phyloP scores from a whole-genome alignment of 2,113 vertebrate species.

The Lipotes vexillifer region DNA sequence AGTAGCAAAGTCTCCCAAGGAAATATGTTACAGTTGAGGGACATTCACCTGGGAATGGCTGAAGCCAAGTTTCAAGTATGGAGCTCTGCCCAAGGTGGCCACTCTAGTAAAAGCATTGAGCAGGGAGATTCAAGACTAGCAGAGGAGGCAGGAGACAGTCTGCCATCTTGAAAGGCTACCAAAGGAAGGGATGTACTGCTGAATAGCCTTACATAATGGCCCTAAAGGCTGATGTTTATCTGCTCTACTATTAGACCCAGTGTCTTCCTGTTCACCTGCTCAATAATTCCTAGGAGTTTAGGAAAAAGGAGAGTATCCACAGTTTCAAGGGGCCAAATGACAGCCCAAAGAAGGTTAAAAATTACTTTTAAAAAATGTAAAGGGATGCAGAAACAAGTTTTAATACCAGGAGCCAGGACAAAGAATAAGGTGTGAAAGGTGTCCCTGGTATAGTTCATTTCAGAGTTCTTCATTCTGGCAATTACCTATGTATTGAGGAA shows the following conservation, averaged over 20 bases:
- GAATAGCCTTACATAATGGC: neutral
- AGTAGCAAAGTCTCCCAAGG: neutral
- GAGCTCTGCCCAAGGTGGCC: neutral
- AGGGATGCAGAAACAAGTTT: neutral
- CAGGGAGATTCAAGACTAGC: neutral
- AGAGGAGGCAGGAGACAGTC: neutral
- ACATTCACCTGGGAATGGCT: neutral
- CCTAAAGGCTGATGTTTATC: neutral
- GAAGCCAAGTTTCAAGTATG: neutral
- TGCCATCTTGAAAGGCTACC: neutral
- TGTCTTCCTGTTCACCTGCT: neutral
- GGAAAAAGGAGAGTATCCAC: neutral
- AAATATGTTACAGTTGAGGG: neutral
- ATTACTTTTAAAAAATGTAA: neutral
- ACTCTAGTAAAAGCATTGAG: neutral
- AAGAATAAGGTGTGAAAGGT: neutral
- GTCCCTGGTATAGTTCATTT: neutral
- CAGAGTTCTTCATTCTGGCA: neutral
- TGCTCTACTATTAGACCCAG: neutral
- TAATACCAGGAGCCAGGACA: neutral
- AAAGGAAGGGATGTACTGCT: neutral
- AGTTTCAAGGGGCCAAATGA: neutral
- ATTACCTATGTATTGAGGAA: neutral
- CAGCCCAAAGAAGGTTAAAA: neutral
- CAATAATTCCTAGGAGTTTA: neutral